Evolutionary conservation across 2,113 vertebrate genomes (phyloP).

Genomic region (Acrocephalus kingi): DNA sequence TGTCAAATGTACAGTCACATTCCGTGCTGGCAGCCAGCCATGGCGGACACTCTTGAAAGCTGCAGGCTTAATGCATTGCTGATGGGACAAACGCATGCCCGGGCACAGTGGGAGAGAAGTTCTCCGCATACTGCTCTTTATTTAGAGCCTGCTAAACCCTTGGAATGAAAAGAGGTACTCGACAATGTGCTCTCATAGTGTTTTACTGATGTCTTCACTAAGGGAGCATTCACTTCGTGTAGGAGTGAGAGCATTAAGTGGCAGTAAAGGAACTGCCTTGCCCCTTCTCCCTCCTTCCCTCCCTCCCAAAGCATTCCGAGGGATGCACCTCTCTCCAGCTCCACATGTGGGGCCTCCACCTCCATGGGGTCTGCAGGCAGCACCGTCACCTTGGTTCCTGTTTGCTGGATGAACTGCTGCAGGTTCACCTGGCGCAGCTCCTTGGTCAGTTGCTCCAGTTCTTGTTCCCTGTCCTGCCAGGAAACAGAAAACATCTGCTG

Average conservation of each 20-base stretch:
- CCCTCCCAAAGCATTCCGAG: neutral
- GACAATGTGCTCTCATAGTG: neutral
- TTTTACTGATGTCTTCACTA: neutral
- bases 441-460: constrained; percentile 95
- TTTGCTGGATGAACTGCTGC: constrained; percentile 98
- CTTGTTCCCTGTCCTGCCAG: constrained; percentile 89
- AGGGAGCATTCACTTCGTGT: neutral
- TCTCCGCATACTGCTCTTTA: neutral
- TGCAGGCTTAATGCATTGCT: neutral
- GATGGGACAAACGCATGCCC: neutral
- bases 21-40: neutral
- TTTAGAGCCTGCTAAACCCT: neutral
- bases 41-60: neutral
- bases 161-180: neutral
- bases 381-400: constrained; percentile 95
- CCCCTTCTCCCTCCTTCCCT: neutral
- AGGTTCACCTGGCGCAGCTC: constrained; percentile 97
- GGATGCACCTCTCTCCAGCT: constrained; percentile 75
- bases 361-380: constrained; percentile 89
- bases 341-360: constrained; percentile 74
- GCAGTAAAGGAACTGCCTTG: neutral
- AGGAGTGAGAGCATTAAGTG: accelerated
- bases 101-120: neutral
- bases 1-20: neutral
- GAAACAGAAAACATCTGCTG: neutral